Evolutionary conservation across 2,113 vertebrate species (phyloP), one percentile per base, ranked within the genome.

Genomic region (Petrocephalus zakoni): DNA sequence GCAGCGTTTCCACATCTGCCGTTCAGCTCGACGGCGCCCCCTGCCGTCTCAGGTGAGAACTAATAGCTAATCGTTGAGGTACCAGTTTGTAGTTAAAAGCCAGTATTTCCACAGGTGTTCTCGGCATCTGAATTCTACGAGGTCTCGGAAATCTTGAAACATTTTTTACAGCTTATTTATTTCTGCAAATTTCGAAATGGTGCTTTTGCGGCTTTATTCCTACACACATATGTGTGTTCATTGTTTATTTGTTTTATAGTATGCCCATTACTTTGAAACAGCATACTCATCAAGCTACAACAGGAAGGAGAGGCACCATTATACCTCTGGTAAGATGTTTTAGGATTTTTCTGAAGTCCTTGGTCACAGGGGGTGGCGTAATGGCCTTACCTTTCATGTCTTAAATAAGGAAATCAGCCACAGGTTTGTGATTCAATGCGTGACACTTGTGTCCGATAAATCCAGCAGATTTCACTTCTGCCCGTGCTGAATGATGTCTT

Each of bases 211-310:
- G 13, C 17, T 22, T 78, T 78, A 78, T 78, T 42, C 7, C 52
- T 53, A 55, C 5, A 47, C 78, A 15, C 82, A 3, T 37, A 29
- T 7, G 2, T 51, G 46, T 52, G 1, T 17, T 25, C 88, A 89
- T 22, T 42, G 22, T 34, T 0, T 17, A 90, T 93, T 92, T 89
- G 87, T 13, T 93, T 82, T 46, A 87, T 90, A 95, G 94, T 95
- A 91, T 87, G 90, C 90, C 90, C 94, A 93, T 90, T 95, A 94
- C 89, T 96, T 94, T 92, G 92, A 94, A 90, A 94, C 93, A 88
- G 93, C 92, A 17, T 94, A 93, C 84, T 89, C 88, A 29, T 25
- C 89, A 10, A 90, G 89, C 88, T 94, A 92, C 88, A 91, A 92
- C 82, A 90, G 93, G 91, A 89, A 89, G 19, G 89, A 88, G 25